Evolutionary conservation across 2,113 vertebrate genomes (phyloP).

Genomic region (Ibidorhyncha struthersii): DNA sequence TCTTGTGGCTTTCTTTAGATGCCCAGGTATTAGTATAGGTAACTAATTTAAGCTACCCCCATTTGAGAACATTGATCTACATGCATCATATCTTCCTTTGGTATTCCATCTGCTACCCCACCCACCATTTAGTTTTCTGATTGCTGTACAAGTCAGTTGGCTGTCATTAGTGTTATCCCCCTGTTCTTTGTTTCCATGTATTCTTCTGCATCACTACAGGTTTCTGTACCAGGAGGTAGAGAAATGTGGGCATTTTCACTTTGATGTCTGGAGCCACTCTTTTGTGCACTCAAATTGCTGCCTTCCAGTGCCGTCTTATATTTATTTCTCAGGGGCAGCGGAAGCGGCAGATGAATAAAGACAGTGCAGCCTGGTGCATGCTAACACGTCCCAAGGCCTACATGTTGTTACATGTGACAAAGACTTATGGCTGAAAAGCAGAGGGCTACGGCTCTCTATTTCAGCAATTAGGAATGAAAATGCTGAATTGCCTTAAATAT

Average conservation of each 20-base stretch:
- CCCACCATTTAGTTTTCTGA: background rate
- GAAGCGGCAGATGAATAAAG: background rate
- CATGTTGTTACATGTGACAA: background rate
- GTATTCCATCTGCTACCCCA: background rate
- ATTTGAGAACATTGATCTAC: background rate
- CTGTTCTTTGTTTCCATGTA: background rate
- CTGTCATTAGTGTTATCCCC: background rate
- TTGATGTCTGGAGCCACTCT: background rate
- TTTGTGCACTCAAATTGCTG: background rate
- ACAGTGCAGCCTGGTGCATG: background rate
- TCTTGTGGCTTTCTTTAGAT: background rate
- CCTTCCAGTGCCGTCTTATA: background rate
- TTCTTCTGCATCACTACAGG: background rate
- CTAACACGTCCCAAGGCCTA: background rate
- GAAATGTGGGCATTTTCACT: background rate
- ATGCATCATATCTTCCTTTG: background rate
- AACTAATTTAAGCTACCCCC: background rate
- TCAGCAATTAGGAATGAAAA: background rate
- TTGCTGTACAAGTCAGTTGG: background rate
- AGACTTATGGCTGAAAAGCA: background rate
- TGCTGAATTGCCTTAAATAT: background rate
- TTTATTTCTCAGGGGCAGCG: background rate
- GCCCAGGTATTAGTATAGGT: background rate
- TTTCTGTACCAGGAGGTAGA: background rate
- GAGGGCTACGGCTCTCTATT: background rate